Evolutionary conservation across 2,113 vertebrate species (phyloP).

Genomic region (Neodon shergylaensis): DNA sequence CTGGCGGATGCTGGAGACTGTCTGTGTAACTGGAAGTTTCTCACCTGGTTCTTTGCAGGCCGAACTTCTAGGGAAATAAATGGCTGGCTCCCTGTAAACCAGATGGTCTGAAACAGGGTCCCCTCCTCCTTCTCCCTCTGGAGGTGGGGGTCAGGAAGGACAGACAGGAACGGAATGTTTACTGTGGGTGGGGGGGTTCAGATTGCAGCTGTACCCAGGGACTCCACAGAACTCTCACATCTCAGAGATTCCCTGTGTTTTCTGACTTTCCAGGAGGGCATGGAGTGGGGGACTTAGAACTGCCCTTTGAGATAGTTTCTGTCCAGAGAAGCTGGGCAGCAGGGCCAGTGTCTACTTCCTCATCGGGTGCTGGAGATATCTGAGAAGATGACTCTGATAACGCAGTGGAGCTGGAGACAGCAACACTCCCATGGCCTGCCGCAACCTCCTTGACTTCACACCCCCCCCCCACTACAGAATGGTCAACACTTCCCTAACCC

Average conservation of each 20-base stretch:
- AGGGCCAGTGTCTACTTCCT: background rate
- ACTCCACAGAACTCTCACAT: background rate
- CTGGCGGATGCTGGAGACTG: background rate
- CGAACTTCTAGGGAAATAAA: background rate
- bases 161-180: background rate
- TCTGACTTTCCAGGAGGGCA: background rate
- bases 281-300: background rate
- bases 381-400: background rate
- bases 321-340: background rate
- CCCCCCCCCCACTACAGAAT: no score
- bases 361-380: fast-evolving
- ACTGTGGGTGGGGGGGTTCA: background rate
- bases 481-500: background rate
- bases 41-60: background rate
- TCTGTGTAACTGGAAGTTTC: background rate
- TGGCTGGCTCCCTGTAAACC: background rate
- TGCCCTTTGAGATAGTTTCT: background rate
- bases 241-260: background rate
- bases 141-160: background rate
- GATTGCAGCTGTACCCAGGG: background rate
- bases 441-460: background rate
- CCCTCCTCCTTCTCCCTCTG: background rate
- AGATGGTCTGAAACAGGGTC: background rate
- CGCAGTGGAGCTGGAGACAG: background rate
- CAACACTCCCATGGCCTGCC: background rate